Conservation (phyloP, 2,888 invertebrate species). For the Tryphoninae sp. region DNA sequence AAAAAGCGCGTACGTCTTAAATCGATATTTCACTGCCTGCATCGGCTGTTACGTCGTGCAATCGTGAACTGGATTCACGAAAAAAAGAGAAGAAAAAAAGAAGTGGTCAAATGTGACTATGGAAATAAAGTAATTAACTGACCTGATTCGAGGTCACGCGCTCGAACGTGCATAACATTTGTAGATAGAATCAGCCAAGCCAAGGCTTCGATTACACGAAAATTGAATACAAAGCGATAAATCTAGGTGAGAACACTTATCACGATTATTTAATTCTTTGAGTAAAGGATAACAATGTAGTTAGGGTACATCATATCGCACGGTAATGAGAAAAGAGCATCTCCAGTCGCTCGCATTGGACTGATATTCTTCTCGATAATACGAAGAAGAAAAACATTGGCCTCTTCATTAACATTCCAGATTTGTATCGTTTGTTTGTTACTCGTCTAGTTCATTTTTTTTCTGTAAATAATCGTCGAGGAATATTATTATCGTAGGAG, state of each 20-base stretch:
- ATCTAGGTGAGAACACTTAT: constrained; percentile 11
- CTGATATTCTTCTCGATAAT: constrained; percentile 38
- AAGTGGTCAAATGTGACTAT: constrained; percentile 9
- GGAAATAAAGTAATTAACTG: neutral
- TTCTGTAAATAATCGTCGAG: constrained; percentile 43
- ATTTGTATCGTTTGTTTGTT: constrained; percentile 36
- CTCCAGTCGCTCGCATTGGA: constrained; percentile 30
- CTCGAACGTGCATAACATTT: constrained; percentile 22
- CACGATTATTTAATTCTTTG: neutral
- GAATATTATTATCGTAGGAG: constrained; percentile 15
- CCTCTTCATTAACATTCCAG: constrained; percentile 51
- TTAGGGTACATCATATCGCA: constrained; percentile 1
- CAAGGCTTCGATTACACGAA: neutral
- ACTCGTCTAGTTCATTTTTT: constrained; percentile 58
- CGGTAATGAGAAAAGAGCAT: constrained; percentile 19
- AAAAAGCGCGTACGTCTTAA: constrained; percentile 21
- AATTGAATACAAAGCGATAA: constrained; percentile 28
- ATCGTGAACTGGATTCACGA: constrained; percentile 39
- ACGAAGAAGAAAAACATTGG: constrained; percentile 28
- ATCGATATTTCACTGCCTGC: constrained; percentile 54
- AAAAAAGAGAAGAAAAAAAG: neutral
- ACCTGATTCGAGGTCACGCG: neutral
- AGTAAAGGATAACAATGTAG: constrained; percentile 30
- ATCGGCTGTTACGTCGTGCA: constrained; percentile 20
- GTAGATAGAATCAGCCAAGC: constrained; percentile 37